These are phyloP conservation scores for Tetranychus truncatus DNA, from an alignment of 2,888 invertebrate species.

Conservation along the genomic window DNA sequence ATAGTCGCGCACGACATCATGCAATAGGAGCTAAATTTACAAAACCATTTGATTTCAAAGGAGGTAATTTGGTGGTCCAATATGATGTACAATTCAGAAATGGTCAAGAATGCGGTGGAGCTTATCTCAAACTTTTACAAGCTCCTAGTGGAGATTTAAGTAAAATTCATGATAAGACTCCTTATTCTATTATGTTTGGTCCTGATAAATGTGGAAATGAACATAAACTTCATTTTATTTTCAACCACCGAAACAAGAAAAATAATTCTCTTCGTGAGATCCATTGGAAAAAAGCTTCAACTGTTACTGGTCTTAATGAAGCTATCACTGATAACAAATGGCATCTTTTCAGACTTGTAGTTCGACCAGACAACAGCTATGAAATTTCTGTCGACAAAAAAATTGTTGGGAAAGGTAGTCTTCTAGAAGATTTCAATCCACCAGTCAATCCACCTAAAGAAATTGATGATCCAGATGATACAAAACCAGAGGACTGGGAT, in stretches of 20 bases:
- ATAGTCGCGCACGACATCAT: constrained; percentile 83
- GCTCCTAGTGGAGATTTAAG: constrained; percentile 42
- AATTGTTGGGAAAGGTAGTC: constrained; percentile 61
- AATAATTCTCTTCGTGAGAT: constrained; percentile 81
- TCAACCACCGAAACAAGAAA: constrained; percentile 79
- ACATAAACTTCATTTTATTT: constrained; percentile 72
- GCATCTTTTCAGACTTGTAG: constrained; percentile 60
- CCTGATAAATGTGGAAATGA: constrained; percentile 97
- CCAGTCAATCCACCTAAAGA: constrained; percentile 84
- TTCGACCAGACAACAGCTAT: constrained; percentile 60
- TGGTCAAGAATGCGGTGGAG: constrained; percentile 95
- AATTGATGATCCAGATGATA: constrained; percentile 70
- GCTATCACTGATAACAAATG: constrained; percentile 67
- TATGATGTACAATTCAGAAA: constrained; percentile 61
- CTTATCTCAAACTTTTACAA: constrained; percentile 80
- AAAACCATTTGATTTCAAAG: constrained; percentile 60
- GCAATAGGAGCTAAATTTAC: constrained; percentile 50
- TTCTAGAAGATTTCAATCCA: constrained; percentile 75
- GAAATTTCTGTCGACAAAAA: constrained; percentile 63
- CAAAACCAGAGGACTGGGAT: constrained; percentile 81
- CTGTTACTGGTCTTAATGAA: constrained; percentile 38
- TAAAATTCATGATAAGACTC: constrained; percentile 79
- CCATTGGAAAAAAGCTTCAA: constrained; percentile 70
- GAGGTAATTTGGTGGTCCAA: constrained; percentile 67
- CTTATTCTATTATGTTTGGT: constrained; percentile 98